Evolutionary conservation across 2,113 vertebrate species (phyloP).

Genomic region (Crotalus helleri): DNA sequence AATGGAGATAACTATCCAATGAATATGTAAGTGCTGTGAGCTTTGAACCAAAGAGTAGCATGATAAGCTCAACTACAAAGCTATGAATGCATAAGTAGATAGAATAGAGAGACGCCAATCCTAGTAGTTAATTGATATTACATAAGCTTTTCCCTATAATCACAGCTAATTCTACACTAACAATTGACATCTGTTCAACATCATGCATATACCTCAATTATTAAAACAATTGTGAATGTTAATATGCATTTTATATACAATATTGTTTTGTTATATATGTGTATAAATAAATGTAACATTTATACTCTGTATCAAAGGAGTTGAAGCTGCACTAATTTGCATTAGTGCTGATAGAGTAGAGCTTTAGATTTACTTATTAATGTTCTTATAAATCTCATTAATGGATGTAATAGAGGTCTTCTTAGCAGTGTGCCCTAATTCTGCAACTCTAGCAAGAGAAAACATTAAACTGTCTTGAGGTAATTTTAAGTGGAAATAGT

Average conservation of each 20-base stretch:
- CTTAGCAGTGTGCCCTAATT: constrained; percentile 54
- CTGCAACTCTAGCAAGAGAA: constrained; percentile 46
- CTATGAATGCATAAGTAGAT: background rate
- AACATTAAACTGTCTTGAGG: constrained; percentile 52
- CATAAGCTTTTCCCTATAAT: background rate
- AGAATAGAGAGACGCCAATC: background rate
- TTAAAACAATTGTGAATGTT: constrained; percentile 43
- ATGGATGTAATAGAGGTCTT: constrained; percentile 49
- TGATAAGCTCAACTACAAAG: background rate
- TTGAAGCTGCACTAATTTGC: constrained; percentile 57
- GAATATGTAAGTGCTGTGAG: background rate
- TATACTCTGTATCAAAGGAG: constrained; percentile 19
- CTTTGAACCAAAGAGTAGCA: background rate
- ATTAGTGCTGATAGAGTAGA: constrained; percentile 46
- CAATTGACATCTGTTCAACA: constrained; percentile 20
- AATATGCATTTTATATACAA: constrained; percentile 32
- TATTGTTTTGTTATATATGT: background rate
- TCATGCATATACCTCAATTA: constrained; percentile 20
- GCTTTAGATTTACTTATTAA: constrained; percentile 59
- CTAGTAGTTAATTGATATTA: constrained; percentile 21
- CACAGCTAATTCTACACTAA: background rate
- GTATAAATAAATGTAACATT: background rate
- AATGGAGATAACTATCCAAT: background rate
- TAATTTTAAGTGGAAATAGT: constrained; percentile 57
- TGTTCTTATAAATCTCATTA: constrained; percentile 62